Percentiles rank a stretch among this genome's conserved stretches.
Evolutionary conservation across 2,113 vertebrate genomes (phyloP).

Genomic region (Hemichromis elongatus): DNA sequence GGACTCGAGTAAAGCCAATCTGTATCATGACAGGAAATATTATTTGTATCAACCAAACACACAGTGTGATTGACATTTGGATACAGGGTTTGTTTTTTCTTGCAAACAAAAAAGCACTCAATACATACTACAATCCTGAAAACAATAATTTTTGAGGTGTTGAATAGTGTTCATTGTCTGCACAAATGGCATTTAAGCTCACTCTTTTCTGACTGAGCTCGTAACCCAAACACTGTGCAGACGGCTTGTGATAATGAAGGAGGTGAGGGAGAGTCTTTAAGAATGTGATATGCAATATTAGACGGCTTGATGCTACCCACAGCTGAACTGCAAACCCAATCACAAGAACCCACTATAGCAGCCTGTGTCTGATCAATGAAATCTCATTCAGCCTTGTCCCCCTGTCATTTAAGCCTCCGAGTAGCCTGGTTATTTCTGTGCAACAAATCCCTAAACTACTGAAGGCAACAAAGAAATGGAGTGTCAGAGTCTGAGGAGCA

Average conservation of each 20-base stretch:
- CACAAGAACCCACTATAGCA: constrained; percentile 3
- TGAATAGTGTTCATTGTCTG: neutral
- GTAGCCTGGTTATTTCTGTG: neutral
- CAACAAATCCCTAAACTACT: neutral
- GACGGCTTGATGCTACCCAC: neutral
- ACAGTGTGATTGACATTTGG: neutral
- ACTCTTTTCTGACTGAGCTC: neutral
- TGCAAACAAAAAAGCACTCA: neutral
- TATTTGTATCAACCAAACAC: neutral
- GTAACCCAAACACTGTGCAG: constrained; percentile 9
- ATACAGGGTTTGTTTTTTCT: neutral
- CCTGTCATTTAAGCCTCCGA: neutral
- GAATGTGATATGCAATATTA: neutral
- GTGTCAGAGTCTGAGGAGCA: neutral
- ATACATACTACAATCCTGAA: neutral
- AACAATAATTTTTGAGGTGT: neutral
- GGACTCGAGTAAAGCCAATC: neutral
- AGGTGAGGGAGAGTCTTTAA: neutral
- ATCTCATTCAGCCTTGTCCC: constrained; percentile 3
- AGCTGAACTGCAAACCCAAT: neutral
- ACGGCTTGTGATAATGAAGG: neutral
- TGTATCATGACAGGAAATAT: neutral
- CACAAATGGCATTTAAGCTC: neutral
- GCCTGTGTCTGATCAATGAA: constrained; percentile 33
- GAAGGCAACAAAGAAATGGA: neutral